phyloP scores from a whole-genome alignment of 1,140 invertebrate genomes.

The Galendromus occidentalis region DNA sequence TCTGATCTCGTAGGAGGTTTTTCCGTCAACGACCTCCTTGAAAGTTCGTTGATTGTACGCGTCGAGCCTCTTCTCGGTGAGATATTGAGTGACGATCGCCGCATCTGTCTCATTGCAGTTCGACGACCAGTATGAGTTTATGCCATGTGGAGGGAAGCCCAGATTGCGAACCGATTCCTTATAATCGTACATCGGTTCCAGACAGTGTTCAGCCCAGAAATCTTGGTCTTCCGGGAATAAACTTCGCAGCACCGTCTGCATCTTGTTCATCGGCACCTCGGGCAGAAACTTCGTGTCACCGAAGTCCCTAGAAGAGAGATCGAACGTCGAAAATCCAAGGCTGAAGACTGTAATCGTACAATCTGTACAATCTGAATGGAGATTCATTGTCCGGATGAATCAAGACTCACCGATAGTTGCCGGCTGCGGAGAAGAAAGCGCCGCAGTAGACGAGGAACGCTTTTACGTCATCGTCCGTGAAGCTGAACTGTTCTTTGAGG shows the following conservation, averaged over 20 bases:
- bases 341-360: no score
- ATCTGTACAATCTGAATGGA: no score
- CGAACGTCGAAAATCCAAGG: no score
- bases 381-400: no score
- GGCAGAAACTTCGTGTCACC: constrained; percentile 86
- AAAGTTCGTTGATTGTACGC: constrained; percentile 71
- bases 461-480: constrained; percentile 61
- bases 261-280: constrained; percentile 50
- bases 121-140: constrained; percentile 75
- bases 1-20: constrained; percentile 30
- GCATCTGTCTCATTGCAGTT: constrained; percentile 70
- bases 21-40: constrained; percentile 42
- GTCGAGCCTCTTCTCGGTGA: constrained; percentile 58
- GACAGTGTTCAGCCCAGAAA: constrained; percentile 39
- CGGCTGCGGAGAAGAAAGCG: constrained; percentile 17
- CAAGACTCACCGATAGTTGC: constrained; percentile 15
- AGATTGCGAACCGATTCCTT: constrained; percentile 46
- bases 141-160: constrained; percentile 34
- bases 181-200: constrained; percentile 42
- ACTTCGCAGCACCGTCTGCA: constrained; percentile 44
- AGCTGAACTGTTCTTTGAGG: constrained; percentile 36
- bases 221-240: constrained; percentile 30
- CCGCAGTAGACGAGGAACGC: constrained; percentile 30
- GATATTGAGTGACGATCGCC: constrained; percentile 57
- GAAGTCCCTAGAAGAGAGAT: constrained; percentile 48